Base-by-base conservation (phyloP, 2,113 vertebrate genomes). In the Tachysurus vachellii region DNA sequence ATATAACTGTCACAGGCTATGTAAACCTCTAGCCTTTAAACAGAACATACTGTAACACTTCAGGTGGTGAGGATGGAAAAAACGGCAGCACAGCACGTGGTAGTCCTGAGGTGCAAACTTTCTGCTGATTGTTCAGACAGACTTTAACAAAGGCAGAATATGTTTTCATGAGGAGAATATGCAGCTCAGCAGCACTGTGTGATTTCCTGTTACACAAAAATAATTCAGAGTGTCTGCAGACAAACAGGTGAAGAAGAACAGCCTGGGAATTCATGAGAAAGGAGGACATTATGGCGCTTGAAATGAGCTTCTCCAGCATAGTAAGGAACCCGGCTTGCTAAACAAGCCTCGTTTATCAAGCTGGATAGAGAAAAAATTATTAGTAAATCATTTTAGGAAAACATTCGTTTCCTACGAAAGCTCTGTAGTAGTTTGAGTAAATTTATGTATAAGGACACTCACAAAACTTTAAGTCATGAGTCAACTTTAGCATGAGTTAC, bases 81-180 rank as follows among this genome's bases (percentile, higher is more conserved):
- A n/a, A 71, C 21, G 36, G 42, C 64, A 26, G 31, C 31, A 57
- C 68, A 75, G 68, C 59, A 56, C 31, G 44, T 62, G 16, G 19
- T 47, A 14, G 3, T 53, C 12, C 53, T 81, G 21, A 62, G 26
- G 13, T 50, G 73, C 61, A 31, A 76, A 16, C 19, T 28, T 50
- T 19, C 50, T 16, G 44, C 57, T 77, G 44, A 56, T 44, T n/a
- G 50, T 53, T 50, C 23, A 19, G 57, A 59, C 28, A 77, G 79
- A 36, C 57, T 76, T 23, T 50, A 75, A 83, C 8, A 36, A 71
- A 62, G 76, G 17, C 42, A 83, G 64, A 83, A 86, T 64, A 57
- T 31, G n/a, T 57, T 80, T 53, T 42, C 31, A 76, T 68, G 53
- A 85, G 73, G 54, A 81, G 68, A 7, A 12, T 59, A 23, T 75